Base-by-base conservation (phyloP, 2,888 invertebrate genomes). In the Hypselothyrea guttata region DNA sequence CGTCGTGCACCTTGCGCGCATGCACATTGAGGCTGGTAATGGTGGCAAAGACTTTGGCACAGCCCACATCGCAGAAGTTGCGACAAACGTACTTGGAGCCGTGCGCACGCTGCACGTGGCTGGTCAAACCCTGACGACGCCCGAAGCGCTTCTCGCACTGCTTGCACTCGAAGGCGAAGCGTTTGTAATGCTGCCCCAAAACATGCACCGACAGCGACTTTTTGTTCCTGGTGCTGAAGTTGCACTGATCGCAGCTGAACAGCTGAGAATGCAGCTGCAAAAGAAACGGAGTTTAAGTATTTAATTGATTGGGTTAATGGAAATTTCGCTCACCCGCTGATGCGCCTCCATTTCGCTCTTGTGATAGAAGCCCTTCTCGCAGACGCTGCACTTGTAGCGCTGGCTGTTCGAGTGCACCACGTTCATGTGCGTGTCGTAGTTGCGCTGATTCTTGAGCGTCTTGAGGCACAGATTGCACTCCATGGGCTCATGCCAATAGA, bases 351-450 rank as follows among this genome's bases (percentile, higher is more conserved):
- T 73, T 77, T 90, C 90, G 46, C 87, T 87, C 11, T 84, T 86
- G 56, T 88, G 85, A 65, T 84, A 89, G 58, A 87, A 89, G 0
- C 89, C 89, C 41, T 88, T 89, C 0, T 86, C 28, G 18, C 89
- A 89, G 12, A 75, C 49, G n/a, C 64, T 35, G 42, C 89, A 89
- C 45, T 79, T 66, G 47, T 81, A 89, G 1, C 89, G 84, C 16
- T 88, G 87, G 8, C 77, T 79, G 41, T 86, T 85, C 1, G 75
- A 71, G 44, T 89, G 89, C 4, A 89, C 86, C 28, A 87, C 85
- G 51, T 81, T 82, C 28, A 86, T 70, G 58, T 89, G 89, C 0
- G 86, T 77, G 5, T 77, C 70, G 3, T 79, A 79, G 51, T 89
- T 88, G 13, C 88, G 83, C 0, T 75, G 74, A 67, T 86, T 88